Evolutionary conservation across 2,888 invertebrate species (phyloP).

Genomic region (Auanema freiburgensis): DNA sequence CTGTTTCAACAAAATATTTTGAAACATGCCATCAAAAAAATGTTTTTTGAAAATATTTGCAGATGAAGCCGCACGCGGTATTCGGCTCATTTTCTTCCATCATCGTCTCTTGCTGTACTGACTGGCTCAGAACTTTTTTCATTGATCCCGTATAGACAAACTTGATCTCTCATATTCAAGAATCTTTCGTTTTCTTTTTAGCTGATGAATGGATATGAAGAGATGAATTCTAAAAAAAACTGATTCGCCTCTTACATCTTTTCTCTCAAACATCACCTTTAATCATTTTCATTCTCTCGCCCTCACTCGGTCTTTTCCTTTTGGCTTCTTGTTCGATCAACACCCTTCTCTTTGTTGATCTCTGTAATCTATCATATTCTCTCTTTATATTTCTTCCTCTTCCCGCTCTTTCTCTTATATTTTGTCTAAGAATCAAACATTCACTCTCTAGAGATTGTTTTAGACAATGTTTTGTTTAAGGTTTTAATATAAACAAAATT

Average conservation of each 20-base stretch:
- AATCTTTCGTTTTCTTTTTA: not conserved
- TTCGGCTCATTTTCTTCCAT: not conserved
- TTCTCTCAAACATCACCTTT: slow-evolving; percentile 1
- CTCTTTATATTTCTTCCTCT: too few relatives aligned
- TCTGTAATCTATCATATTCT: not conserved
- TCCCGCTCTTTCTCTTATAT: too few relatives aligned
- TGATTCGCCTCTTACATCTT: not conserved
- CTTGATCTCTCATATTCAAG: not conserved
- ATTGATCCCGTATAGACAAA: not conserved
- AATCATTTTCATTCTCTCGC: not conserved
- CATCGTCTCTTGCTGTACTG: too few relatives aligned
- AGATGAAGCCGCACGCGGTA: not conserved
- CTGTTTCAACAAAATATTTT: too few relatives aligned
- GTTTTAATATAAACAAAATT: too few relatives aligned
- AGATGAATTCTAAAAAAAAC: not conserved
- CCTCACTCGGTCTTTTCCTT: not conserved
- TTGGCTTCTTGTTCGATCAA: not conserved
- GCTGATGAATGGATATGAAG: not conserved
- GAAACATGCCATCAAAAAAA: not conserved
- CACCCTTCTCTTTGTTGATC: not conserved
- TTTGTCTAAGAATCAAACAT: not conserved
- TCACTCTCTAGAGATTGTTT: not conserved
- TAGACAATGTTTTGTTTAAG: not conserved
- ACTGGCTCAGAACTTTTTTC: not conserved
- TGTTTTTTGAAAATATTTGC: not conserved